Base-by-base conservation (phyloP, 2,113 vertebrate species). In the Oreotrochilus melanogaster region DNA sequence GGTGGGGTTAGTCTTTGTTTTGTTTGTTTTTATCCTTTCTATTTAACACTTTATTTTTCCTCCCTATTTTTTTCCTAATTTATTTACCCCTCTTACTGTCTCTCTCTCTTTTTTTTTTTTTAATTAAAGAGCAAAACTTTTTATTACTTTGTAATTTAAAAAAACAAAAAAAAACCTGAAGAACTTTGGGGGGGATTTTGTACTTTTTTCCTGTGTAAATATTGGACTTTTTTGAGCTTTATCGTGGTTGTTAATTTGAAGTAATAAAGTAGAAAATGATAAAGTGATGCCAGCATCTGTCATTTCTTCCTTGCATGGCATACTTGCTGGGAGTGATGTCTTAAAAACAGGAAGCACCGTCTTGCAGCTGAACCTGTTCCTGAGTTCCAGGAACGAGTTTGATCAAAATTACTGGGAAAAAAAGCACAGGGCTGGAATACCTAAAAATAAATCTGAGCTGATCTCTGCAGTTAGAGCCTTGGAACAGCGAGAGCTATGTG, bases 171-270 rank as follows among this genome's bases (percentile, higher is more conserved):
- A 97, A 97, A 98, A 94, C 93, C 97, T 97, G 98, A 98, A 95
- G 98, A 98, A 98, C 98, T 98, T 98, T 97, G 98, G 98, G 98
- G 96, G 98, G 98, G 97, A 98, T 98, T 98, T 98, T 98, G 98
- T 98, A 98, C 98, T 98, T 98, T 98, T 98, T 98, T 98, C 98
- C 98, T 98, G 98, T 98, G 98, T 98, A 98, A 98, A 98, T 98
- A 98, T 98, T 98, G 98, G 98, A 98, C 98, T 98, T 98, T 98
- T 98, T 98, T 98, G 98, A 98, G 98, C 98, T 98, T 98, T 98
- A 98, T 98, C 79, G 98, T 98, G 98, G 98, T 98, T 98, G 98
- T 98, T 98, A 98, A 98, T 98, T 98, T 98, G 98, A 98, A 98
- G 98, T 98, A 98, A 98, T 98, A 98, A 98, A 98, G 98, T 98